Base-by-base conservation (phyloP, 2,797 vertebrate species). In the Steatocranus sp. region DNA sequence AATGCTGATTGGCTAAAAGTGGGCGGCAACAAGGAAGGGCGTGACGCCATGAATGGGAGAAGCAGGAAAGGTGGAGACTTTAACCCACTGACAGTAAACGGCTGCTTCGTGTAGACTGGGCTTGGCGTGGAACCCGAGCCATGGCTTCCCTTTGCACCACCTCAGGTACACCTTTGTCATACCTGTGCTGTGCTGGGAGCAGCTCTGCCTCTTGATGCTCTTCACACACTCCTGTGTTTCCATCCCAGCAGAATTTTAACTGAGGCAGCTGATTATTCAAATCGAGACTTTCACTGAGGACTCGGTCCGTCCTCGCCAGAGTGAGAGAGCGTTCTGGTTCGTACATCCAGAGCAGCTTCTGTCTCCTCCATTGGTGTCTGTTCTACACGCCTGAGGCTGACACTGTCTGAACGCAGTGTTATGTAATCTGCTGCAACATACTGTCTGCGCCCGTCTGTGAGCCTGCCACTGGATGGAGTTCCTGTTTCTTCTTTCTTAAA, bases 271-370 rank as follows among this genome's bases (percentile, higher is more conserved):
- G 30, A 61, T 58, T 2, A 34, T 61, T 61, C 30, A 61, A 61
- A 61, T 61, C 0, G 2, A 34, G 17, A 61, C 17, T 61, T 34
- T 7, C 11, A 30, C 27, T 0, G 54, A 58, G 56, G 30, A 2
- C 54, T 7, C 6, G 10, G 17, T 11, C 17, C 56, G 17, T 34
- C 56, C 32, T 61, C 32, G 32, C 18, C 1, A 11, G 56, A 12
- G 56, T 3, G 10, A 61, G 54, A 58, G 27, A 4, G 54, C 17
- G 27, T 0, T 58, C 3, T 58, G 54, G 27, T 11, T 58, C 0
- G 3, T 34, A 34, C 30, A 18, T n/a, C 30, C 50, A 74, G 38
- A 56, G 38, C 49, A 73, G 50, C 2, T 34, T 36, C 50, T 36
- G 74, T 75, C 32, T 68, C 23, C 76, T 61, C 20, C 15, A 7